Evolutionary conservation across 2,113 vertebrate genomes (phyloP).

Genomic region (Sorex araneus): DNA sequence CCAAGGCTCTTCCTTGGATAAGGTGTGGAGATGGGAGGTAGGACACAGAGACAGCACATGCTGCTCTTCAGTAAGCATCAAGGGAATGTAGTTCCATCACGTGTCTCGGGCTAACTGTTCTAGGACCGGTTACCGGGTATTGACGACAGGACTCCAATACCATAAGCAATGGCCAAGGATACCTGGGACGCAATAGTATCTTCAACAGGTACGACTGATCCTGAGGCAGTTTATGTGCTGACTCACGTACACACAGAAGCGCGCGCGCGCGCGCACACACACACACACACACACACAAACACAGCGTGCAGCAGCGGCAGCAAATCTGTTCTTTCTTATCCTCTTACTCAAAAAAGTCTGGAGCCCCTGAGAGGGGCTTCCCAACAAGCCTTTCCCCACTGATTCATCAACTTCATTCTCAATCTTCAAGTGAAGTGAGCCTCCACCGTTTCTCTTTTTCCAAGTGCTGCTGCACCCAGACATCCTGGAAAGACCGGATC

Average conservation of each 20-base stretch:
- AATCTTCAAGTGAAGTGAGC: neutral
- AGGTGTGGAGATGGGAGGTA: neutral
- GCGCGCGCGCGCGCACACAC: no score
- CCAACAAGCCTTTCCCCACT: slow-evolving; percentile 18
- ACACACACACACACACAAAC: no score
- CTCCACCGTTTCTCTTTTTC: neutral
- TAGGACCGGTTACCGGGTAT: neutral
- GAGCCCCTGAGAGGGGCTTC: neutral
- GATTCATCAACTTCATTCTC: slow-evolving; percentile 2
- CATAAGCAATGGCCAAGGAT: no score
- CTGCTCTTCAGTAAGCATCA: neutral
- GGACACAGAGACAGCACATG: neutral
- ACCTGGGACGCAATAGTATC: neutral
- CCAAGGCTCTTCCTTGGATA: no score
- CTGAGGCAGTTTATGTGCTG: neutral
- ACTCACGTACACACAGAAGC: no score
- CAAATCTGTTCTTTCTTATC: slow-evolving; percentile 63
- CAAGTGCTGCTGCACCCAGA: neutral
- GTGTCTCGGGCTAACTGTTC: neutral
- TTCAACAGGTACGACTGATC: neutral
- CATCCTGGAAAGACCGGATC: slow-evolving; percentile 14
- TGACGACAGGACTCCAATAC: neutral
- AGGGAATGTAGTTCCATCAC: neutral
- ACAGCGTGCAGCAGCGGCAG: slow-evolving; percentile 7
- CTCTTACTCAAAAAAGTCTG: slow-evolving; percentile 57